A percentile compares a stretch with the other conserved stretches of the same genome.
These are phyloP conservation scores for Toxotes lorentzi DNA, from an alignment of 2,797 vertebrate species.

Conservation along the genomic window DNA sequence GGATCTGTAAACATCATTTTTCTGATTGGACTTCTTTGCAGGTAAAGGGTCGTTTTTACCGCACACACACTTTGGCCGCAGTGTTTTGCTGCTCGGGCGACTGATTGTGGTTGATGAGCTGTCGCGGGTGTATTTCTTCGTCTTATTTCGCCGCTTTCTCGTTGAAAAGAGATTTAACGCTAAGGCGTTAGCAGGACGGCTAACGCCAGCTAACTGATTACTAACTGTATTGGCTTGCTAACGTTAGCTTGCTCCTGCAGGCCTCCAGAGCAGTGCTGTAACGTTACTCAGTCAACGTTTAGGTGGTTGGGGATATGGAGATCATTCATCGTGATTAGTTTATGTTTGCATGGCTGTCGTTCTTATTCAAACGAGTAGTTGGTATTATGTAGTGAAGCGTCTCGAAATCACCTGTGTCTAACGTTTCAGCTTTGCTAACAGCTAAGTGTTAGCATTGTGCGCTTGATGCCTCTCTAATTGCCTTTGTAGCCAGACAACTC, in stretches of 20 bases:
- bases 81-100: accelerated
- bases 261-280: constrained; percentile 40
- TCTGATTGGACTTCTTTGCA: constrained; percentile 79
- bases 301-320: background rate
- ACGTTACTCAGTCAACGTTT: background rate
- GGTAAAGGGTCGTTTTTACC: constrained; percentile 72
- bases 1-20: constrained; percentile 84
- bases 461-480: constrained; percentile 72
- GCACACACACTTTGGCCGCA: background rate
- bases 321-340: background rate
- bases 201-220: constrained; percentile 63
- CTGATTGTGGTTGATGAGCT: background rate
- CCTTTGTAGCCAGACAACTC: constrained; percentile 73
- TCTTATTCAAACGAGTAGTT: background rate
- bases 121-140: background rate
- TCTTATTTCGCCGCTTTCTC: constrained; percentile 51
- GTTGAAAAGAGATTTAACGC: constrained; percentile 65
- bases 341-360: accelerated
- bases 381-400: background rate
- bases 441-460: constrained; percentile 67
- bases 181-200: constrained; percentile 70
- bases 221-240: constrained; percentile 45
- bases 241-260: constrained; percentile 50
- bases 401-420: constrained; percentile 20
- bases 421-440: constrained; percentile 42